Conservation (phyloP, 2,888 invertebrate genomes). For the Aphidius colemani region DNA sequence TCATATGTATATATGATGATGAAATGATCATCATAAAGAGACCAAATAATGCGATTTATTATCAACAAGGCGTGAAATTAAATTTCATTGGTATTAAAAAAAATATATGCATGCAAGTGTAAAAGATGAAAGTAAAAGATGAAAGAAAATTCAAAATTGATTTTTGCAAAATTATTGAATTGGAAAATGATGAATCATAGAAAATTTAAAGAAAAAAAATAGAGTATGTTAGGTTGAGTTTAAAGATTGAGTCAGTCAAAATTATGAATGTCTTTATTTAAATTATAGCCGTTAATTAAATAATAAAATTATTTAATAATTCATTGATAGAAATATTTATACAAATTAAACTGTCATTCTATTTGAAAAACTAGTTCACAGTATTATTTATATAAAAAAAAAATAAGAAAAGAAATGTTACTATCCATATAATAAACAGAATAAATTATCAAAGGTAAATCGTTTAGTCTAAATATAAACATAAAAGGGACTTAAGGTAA, state of each 20-base stretch:
- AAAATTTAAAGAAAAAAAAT: too few species aligned
- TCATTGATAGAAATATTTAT: too few species aligned
- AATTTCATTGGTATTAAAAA: slow-evolving; percentile 18
- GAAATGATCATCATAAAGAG: slow-evolving; percentile 2
- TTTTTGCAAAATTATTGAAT: too few species aligned
- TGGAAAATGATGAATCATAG: too few species aligned
- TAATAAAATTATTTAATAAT: too few species aligned
- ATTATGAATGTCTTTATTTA: too few species aligned
- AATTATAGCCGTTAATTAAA: too few species aligned
- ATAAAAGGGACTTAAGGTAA: slow-evolving; percentile 13
- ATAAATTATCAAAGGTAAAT: slow-evolving; percentile 20
- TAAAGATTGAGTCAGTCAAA: too few species aligned
- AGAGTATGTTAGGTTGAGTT: too few species aligned
- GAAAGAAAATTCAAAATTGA: too few species aligned
- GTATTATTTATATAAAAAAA: background rate
- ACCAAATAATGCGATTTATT: slow-evolving; percentile 3
- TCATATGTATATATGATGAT: background rate
- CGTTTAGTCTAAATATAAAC: slow-evolving; percentile 21
- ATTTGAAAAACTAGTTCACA: too few species aligned
- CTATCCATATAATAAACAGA: background rate
- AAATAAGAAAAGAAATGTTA: background rate
- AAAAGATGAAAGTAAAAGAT: background rate
- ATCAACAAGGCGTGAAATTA: slow-evolving; percentile 19
- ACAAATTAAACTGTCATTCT: too few species aligned
- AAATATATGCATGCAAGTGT: background rate